phyloP scores from a whole-genome alignment of 2,797 vertebrate genomes.

The Mus minutoides region DNA sequence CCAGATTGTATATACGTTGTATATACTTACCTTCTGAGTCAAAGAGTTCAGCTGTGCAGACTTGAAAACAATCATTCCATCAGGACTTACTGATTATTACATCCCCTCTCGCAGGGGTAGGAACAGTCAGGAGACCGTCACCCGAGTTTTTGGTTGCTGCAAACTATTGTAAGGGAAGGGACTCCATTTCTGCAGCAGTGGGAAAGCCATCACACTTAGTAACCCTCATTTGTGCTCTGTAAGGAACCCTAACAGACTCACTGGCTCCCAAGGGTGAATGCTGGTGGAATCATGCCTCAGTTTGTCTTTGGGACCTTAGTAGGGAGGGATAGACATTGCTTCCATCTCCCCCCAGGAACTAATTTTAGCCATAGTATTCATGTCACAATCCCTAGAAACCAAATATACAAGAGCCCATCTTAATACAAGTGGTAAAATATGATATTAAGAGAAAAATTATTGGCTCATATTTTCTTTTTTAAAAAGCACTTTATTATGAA shows the following conservation, averaged over 20 bases:
- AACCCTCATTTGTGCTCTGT: neutral
- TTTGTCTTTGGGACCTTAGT: neutral
- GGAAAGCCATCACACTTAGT: neutral
- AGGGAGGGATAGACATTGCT: neutral
- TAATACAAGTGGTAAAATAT: neutral
- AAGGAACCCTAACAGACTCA: neutral
- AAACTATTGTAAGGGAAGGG: neutral
- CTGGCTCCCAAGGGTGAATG: neutral
- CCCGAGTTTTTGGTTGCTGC: neutral
- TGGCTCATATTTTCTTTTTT: neutral
- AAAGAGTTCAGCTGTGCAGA: neutral
- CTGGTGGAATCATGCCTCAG: neutral
- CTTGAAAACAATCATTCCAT: neutral
- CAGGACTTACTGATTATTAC: neutral
- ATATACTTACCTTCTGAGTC: neutral
- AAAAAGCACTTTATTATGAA: neutral
- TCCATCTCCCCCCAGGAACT: neutral
- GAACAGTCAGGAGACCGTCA: neutral
- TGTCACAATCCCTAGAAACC: neutral
- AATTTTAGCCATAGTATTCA: neutral
- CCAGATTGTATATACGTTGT: neutral
- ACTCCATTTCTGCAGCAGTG: neutral
- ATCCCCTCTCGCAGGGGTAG: neutral
- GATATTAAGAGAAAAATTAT: neutral
- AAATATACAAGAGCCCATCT: too few relatives aligned